Evolutionary conservation across 2,113 vertebrate species (phyloP), one percentile per base, ranked within the genome.

Genomic region (Hepsetus odoe): DNA sequence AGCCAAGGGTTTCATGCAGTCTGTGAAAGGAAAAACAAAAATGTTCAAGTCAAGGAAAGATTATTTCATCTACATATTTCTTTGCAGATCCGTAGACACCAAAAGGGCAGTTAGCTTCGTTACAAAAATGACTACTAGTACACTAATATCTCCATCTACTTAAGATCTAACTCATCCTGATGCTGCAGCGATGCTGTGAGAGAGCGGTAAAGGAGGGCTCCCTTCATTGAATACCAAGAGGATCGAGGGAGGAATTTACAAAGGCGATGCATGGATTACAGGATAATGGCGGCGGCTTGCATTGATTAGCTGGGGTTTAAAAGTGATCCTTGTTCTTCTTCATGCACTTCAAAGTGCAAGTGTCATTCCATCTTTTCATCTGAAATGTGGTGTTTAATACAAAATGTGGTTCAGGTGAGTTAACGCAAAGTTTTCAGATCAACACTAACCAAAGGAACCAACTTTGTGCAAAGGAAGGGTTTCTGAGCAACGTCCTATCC

Each of bases 1-100:
- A 69, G 5, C 78, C 83, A 8, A 28, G 9, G 32, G n/a, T 20
- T 77, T 66, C 49, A 49, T 85, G 81, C 82, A 74, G 86, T 85
- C 92, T 92, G 74, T 16, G 84, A 83, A 83, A 0, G 65, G 40
- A 40, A 69, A 49, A 28, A 79, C n/a, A 69, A 14, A 35, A 73
- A 44, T 2, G 74, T 66, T 40, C 66, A 11, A 4, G 22, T 32
- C 22, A 55, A 5, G 16, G 24, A 76, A 26, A n/a, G 9, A 28
- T 44, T 1, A 28, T 72, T 42, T 40, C n/a, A n/a, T n/a, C n/a
- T n/a, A n/a, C n/a, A n/a, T n/a, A n/a, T n/a, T n/a, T n/a, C n/a
- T n/a, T n/a, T n/a, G n/a, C n/a, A n/a, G n/a, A n/a, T n/a, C n/a
- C n/a, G n/a, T n/a, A n/a, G n/a, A n/a, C n/a, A n/a, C 5, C 69